Conservation (phyloP, 1,140 invertebrate genomes). For the Phortica variegata region DNA sequence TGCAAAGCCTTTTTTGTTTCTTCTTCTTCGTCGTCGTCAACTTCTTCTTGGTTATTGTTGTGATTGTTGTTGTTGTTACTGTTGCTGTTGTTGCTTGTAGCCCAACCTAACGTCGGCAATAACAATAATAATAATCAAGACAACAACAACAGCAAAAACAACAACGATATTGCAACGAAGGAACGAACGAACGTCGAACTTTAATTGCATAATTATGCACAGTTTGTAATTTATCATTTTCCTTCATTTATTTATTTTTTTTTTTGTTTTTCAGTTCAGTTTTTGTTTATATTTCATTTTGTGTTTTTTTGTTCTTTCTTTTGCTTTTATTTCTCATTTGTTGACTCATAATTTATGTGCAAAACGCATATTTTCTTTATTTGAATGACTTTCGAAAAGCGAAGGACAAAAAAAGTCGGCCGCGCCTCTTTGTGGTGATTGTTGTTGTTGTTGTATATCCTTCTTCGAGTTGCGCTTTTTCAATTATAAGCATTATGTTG, state of each 20-base stretch:
- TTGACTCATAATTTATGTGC: constrained; percentile 41
- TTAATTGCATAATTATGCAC: constrained; percentile 58
- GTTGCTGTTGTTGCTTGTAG: constrained; percentile 20
- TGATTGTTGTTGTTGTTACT: constrained; percentile 2
- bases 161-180: constrained; percentile 17
- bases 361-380: constrained; percentile 5
- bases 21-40: constrained; percentile 7
- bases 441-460: constrained; percentile 10
- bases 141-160: constrained; percentile 12
- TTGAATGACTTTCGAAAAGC: constrained; percentile 7
- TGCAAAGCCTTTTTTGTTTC: constrained; percentile 4
- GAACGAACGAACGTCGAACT: constrained; percentile 54
- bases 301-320: constrained; percentile 16
- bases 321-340: constrained; percentile 9
- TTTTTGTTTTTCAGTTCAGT: constrained; percentile 21
- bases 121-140: constrained; percentile 20
- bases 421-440: constrained; percentile 31
- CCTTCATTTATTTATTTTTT: constrained; percentile 47
- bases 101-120: constrained; percentile 41
- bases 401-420: constrained; percentile 1
- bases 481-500: constrained; percentile 48
- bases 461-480: constrained; percentile 26
- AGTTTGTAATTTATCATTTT: constrained; percentile 56
- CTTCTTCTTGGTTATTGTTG: neutral
- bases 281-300: constrained; percentile 11